phyloP scores from a whole-genome alignment of 92 coral and sea anemone species.

The Bergia sp. region DNA sequence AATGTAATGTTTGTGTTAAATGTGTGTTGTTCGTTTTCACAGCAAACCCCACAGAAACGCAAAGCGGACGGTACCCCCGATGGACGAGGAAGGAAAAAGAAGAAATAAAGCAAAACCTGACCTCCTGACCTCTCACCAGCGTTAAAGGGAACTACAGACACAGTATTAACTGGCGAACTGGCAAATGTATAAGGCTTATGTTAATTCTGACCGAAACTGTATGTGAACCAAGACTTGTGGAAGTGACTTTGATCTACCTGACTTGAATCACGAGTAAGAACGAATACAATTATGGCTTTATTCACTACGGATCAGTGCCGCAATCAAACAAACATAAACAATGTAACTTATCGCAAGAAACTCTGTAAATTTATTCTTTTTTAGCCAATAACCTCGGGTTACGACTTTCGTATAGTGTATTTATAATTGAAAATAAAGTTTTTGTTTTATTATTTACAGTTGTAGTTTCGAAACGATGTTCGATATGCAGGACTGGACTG shows the following conservation, averaged over 20 bases:
- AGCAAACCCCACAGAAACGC: slow-evolving; percentile 87
- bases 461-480: not conserved
- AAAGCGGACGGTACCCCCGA: slow-evolving; percentile 99
- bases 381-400: not conserved
- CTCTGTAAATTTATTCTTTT: slow-evolving; percentile 7
- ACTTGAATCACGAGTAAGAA: not conserved
- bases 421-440: slow-evolving; percentile 5
- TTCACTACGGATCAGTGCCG: not conserved
- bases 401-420: not conserved
- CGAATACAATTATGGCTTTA: not conserved
- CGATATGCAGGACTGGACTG: too few relatives aligned
- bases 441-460: not conserved
- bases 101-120: slow-evolving; percentile 62
- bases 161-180: not conserved
- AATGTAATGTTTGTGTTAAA: not conserved
- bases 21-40: slow-evolving; percentile 38
- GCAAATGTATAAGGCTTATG: slow-evolving; percentile 13
- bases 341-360: not conserved
- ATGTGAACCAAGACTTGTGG: slow-evolving; percentile 19
- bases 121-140: not conserved
- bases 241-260: not conserved
- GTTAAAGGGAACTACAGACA: not conserved
- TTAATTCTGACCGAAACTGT: not conserved
- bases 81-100: slow-evolving; percentile 97
- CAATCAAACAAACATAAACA: not conserved